Evolutionary conservation across 1,140 invertebrate genomes (phyloP), one percentile per base, ranked within the genome.

Genomic region (Bombus cullumanus): DNA sequence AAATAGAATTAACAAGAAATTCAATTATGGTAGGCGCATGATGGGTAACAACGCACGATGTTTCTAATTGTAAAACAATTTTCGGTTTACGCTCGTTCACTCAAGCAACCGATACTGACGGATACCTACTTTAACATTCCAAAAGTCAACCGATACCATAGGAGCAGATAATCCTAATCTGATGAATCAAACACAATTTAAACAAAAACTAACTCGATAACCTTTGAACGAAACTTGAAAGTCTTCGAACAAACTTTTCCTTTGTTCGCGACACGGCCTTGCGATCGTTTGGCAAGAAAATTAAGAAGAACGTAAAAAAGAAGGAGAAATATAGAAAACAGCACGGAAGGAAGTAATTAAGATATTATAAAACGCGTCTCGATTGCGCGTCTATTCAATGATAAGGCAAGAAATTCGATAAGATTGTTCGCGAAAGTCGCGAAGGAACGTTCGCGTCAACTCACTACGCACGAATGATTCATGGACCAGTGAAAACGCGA

Each of bases 401-500:
- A 79, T 79, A 79, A 37, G 1, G 28, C 18, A 8, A 10, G 4
- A 37, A 25, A 39, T 59, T 72, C 68, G 68, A 72, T 81, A 81
- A 71, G 43, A 37, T 9, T 25, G 4, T 25, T 18, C 12, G 31
- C 13, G 10, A 13, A 43, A 64, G 28, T 37, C 18, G 28, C 18
- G 28, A 10, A n/a, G 28, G 12, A 82, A 62, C 39, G 47, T 41
- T 57, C 39, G 1, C 13, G 69, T 34, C 37, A 39, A 34, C 13
- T 31, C 28, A 15, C 37, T 12, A 25, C 18, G 28, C 4, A 0
- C 78, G 37, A 72, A 81, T 34, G 71, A 75, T 34, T 80, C 78
- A 72, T 81, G 47, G 68, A 68, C 31, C 41, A 81, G 68, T 18
- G 79, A 72, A 72, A 81, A 39, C 79, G 10, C 28, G 28, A 39